These are phyloP conservation scores for Phaetusa simplex DNA, from an alignment of 2,113 vertebrate genomes.

Conservation along the genomic window DNA sequence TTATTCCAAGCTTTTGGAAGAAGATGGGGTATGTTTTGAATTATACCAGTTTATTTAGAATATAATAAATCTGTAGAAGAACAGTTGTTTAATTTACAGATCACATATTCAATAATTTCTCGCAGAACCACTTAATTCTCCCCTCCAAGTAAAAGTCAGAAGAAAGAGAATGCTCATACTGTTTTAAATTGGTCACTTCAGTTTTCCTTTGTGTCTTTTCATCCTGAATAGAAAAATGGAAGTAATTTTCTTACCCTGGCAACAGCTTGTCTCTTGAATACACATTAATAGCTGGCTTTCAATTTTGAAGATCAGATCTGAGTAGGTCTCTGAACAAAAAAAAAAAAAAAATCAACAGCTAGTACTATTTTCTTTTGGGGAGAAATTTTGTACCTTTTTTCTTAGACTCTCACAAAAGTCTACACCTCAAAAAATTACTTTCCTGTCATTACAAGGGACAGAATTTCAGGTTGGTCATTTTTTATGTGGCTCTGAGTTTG, in stretches of 20 bases:
- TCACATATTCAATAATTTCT: neutral
- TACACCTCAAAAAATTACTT: too few relatives aligned
- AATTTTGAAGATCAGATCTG: neutral
- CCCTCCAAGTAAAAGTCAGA: neutral
- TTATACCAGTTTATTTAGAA: neutral
- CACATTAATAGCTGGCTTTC: neutral
- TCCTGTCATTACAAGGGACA: neutral
- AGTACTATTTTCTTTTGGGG: neutral
- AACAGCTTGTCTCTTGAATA: neutral
- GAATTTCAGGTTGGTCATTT: neutral
- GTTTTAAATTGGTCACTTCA: neutral
- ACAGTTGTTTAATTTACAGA: neutral
- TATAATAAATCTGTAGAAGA: neutral
- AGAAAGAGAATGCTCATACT: neutral
- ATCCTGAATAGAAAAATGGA: neutral
- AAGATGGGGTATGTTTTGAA: neutral
- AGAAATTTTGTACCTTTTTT: neutral
- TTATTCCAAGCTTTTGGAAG: neutral
- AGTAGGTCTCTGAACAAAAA: conserved; percentile 7
- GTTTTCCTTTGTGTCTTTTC: neutral
- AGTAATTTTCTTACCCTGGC: conserved; percentile 24
- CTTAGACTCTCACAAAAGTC: neutral
- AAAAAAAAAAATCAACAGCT: neutral
- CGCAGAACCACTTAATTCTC: neutral
- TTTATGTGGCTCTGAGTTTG: neutral